These are phyloP conservation scores for Galeopterus variegatus DNA, from an alignment of 2,113 vertebrate species.

Conservation along the genomic window DNA sequence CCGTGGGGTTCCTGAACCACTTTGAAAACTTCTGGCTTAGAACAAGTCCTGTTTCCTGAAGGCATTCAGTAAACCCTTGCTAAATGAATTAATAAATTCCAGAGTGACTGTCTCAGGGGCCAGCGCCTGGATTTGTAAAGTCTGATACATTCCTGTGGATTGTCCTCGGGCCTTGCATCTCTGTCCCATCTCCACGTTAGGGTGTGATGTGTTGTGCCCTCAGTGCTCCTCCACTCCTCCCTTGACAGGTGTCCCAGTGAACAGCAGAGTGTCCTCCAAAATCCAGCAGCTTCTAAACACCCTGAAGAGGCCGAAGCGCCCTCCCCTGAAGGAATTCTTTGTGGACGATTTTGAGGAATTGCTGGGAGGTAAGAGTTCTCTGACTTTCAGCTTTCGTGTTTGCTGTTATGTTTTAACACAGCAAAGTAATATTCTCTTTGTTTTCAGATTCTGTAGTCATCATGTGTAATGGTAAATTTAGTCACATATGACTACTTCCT, in stretches of 20 bases:
- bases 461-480: not conserved
- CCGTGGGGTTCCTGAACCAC: not conserved
- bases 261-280: constrained; percentile 98
- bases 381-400: not conserved
- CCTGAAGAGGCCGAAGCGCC: constrained; percentile 97
- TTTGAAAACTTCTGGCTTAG: not conserved
- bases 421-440: not conserved
- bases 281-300: constrained; percentile 99
- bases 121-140: not conserved
- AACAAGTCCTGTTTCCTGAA: not conserved
- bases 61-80: not conserved
- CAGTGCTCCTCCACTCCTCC: not conserved
- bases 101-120: not conserved
- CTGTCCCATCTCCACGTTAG: not conserved
- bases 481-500: not conserved
- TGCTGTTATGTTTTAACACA: accelerated
- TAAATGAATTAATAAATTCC: not conserved
- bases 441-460: not conserved
- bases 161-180: not conserved
- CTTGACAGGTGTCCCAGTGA: constrained; percentile 95
- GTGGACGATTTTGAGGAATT: constrained; percentile 98
- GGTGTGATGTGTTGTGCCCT: not conserved
- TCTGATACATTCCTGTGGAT: accelerated
- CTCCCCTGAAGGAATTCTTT: constrained; percentile 97
- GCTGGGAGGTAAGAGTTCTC: constrained; percentile 92